Evolutionary conservation across 2,797 vertebrate species (phyloP).

Genomic region (Meriones psammophilus): DNA sequence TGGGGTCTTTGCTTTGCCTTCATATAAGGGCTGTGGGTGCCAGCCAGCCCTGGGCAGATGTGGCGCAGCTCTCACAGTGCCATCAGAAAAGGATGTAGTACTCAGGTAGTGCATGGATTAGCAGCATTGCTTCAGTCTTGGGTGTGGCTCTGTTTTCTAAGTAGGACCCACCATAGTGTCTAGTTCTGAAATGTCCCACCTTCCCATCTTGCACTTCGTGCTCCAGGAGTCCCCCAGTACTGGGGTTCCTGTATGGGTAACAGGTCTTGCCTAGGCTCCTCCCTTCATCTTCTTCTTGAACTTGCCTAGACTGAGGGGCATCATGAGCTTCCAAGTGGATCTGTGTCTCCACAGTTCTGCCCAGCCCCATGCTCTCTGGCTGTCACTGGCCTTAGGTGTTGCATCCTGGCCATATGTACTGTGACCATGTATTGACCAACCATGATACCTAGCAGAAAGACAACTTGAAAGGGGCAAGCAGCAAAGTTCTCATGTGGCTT

Average conservation of each 20-base stretch:
- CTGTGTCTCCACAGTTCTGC: not conserved
- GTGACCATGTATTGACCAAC: not conserved
- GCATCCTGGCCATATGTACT: not conserved
- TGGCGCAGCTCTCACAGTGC: not conserved
- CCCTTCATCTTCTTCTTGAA: not conserved
- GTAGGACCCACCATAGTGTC: not conserved
- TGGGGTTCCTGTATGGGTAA: accelerated
- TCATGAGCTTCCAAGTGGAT: not conserved
- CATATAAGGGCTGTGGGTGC: not conserved
- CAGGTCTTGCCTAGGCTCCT: too few relatives aligned
- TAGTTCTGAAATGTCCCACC: not conserved
- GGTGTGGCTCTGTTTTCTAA: not conserved
- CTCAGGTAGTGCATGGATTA: not conserved
- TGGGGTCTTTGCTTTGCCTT: not conserved
- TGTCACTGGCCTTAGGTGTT: not conserved
- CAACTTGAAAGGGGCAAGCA: not conserved
- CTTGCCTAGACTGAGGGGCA: not conserved
- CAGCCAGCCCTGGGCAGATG: not conserved
- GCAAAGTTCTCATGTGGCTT: not conserved
- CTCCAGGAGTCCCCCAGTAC: not conserved
- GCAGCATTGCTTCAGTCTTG: not conserved
- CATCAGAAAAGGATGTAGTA: not conserved
- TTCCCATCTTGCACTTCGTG: not conserved
- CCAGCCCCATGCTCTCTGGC: accelerated
- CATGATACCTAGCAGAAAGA: not conserved